Percentiles rank a stretch among this genome's conserved stretches.
Conservation (phyloP, 2,113 vertebrate genomes). For the Bungarus multicinctus region DNA sequence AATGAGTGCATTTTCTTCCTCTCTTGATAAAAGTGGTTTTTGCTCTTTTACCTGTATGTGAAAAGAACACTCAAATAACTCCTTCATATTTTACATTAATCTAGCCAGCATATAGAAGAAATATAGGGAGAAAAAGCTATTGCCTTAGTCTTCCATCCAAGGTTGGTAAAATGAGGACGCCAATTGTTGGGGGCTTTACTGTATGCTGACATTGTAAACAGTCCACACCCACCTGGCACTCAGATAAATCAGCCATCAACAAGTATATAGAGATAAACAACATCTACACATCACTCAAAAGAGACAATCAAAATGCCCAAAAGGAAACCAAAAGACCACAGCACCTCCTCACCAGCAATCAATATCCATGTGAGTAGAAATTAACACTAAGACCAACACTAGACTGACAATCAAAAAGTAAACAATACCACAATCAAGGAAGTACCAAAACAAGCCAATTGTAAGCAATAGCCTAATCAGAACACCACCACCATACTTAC, state of each 20-base stretch:
- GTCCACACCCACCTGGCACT: neutral
- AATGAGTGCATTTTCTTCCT: neutral
- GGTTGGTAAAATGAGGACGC: neutral
- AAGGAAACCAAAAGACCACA: neutral
- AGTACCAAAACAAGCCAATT: neutral
- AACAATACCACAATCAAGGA: neutral
- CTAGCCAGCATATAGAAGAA: neutral
- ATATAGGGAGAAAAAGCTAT: neutral
- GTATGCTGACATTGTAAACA: neutral
- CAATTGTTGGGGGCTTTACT: neutral
- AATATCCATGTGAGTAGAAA: neutral
- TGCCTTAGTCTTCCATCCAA: neutral
- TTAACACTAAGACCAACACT: neutral
- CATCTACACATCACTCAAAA: neutral
- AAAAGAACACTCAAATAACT: neutral
- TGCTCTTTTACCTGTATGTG: neutral
- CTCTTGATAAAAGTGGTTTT: neutral
- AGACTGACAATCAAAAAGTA: neutral
- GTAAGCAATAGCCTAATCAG: neutral
- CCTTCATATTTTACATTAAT: neutral
- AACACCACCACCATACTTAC: neutral
- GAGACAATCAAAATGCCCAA: neutral
- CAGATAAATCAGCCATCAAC: neutral
- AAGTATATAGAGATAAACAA: neutral
- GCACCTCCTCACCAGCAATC: neutral